These are phyloP conservation scores for Coleophora flavipennella DNA, from an alignment of 2,888 invertebrate genomes.

Conservation along the genomic window DNA sequence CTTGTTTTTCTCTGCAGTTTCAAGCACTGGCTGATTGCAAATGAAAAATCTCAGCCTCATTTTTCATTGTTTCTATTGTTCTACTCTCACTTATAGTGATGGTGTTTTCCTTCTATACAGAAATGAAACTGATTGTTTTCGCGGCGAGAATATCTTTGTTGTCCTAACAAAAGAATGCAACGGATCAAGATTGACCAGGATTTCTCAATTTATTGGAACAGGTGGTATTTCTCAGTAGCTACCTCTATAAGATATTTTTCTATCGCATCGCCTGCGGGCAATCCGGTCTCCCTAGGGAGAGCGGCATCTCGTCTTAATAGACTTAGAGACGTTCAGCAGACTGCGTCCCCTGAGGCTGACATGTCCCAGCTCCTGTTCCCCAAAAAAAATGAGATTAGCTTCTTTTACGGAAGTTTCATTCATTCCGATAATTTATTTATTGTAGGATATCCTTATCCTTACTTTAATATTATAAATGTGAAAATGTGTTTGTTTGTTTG, in stretches of 20 bases:
- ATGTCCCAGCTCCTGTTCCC: conserved; percentile 39
- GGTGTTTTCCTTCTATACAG: conserved; percentile 21
- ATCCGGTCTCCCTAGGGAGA: conserved; percentile 36
- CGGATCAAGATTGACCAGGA: conserved; percentile 24
- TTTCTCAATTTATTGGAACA: conserved; percentile 46
- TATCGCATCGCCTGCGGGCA: conserved; percentile 42
- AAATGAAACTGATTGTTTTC: conserved; percentile 30
- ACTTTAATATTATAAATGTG: too few species aligned
- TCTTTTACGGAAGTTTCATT: conserved; percentile 41
- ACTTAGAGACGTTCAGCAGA: conserved; percentile 57
- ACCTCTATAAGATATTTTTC: conserved; percentile 48
- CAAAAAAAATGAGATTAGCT: conserved; percentile 54
- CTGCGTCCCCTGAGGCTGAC: conserved; percentile 50
- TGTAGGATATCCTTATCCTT: too few species aligned
- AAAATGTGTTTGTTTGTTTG: too few species aligned
- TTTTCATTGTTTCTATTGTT: conserved; percentile 35
- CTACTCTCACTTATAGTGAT: conserved; percentile 19
- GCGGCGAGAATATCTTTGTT: conserved; percentile 27
- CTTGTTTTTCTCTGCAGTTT: conserved; percentile 25
- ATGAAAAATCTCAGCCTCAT: conserved; percentile 43
- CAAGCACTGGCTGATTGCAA: conserved; percentile 27
- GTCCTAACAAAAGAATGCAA: conserved; percentile 20
- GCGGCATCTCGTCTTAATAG: conserved; percentile 64
- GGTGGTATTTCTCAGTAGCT: conserved; percentile 56
- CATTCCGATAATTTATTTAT: conserved; percentile 18